phyloP scores from a whole-genome alignment of 2,888 invertebrate genomes.

The Sphecodes monilicornis region DNA sequence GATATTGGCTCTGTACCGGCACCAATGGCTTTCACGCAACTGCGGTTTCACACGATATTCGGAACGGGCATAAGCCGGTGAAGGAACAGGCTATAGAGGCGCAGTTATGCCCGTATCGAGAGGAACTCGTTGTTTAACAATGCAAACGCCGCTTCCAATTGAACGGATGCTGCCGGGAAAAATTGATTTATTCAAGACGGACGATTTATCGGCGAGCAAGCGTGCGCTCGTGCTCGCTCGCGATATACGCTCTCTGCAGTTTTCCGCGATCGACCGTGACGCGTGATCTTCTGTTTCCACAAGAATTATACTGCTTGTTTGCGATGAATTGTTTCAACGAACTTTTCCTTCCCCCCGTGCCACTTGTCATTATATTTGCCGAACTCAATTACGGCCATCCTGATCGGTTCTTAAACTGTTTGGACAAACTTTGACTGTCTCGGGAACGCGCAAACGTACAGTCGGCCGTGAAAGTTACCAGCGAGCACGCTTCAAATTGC shows the following conservation, averaged over 20 bases:
- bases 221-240: neutral
- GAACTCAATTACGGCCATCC: neutral
- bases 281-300: slow-evolving; percentile 14
- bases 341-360: neutral
- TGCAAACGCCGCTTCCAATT: slow-evolving; percentile 52
- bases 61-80: slow-evolving; percentile 49
- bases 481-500: neutral
- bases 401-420: slow-evolving; percentile 9
- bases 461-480: neutral
- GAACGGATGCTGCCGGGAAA: slow-evolving; percentile 48
- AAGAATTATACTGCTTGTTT: slow-evolving; percentile 24
- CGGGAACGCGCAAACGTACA: neutral
- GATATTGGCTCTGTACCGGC: slow-evolving; percentile 62
- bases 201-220: slow-evolving; percentile 32
- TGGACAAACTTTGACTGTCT: neutral
- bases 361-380: neutral
- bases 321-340: neutral
- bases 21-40: slow-evolving; percentile 66
- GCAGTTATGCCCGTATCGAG: slow-evolving; percentile 30
- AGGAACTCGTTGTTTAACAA: slow-evolving; percentile 50
- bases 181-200: slow-evolving; percentile 55
- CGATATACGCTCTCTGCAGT: neutral
- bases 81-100: slow-evolving; percentile 36
- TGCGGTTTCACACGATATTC: slow-evolving; percentile 61
- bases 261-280: neutral